A percentile compares a stretch with the other conserved stretches of the same genome.
phyloP scores from a whole-genome alignment of 2,888 invertebrate species.

The Lomographa bimaculata region DNA sequence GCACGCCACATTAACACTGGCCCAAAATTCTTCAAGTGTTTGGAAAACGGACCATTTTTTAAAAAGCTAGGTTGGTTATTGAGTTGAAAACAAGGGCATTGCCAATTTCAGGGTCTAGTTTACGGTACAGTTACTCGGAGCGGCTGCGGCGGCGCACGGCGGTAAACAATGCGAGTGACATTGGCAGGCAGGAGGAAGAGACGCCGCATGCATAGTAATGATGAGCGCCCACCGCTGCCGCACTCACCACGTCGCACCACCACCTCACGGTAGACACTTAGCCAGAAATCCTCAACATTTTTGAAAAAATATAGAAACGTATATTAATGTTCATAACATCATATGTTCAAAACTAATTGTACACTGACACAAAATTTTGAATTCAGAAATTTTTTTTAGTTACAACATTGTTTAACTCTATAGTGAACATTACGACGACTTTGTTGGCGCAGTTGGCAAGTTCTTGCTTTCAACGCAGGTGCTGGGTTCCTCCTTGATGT shows the following conservation, averaged over 20 bases:
- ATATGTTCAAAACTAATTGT: no score
- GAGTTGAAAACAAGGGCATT: slow-evolving; percentile 69
- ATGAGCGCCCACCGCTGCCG: slow-evolving; percentile 43
- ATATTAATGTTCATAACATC: no score
- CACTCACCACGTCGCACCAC: slow-evolving; percentile 38
- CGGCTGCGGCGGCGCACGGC: slow-evolving; percentile 46
- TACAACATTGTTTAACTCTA: no score
- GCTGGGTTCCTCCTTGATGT: no score
- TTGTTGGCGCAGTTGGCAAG: no score
- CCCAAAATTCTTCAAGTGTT: slow-evolving; percentile 7
- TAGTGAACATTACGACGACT: no score
- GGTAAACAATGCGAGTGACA: slow-evolving; percentile 75
- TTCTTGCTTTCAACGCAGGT: no score
- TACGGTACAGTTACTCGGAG: slow-evolving; percentile 73
- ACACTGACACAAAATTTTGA: no score
- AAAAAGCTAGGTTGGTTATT: slow-evolving; percentile 52
- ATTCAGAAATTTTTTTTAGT: no score
- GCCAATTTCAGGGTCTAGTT: slow-evolving; percentile 81
- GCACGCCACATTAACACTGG: slow-evolving; percentile 10
- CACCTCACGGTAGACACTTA: slow-evolving; percentile 22
- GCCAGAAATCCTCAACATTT: slow-evolving; percentile 28
- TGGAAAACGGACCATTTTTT: slow-evolving; percentile 27
- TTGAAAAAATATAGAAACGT: slow-evolving; percentile 7
- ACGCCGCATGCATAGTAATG: slow-evolving; percentile 72
- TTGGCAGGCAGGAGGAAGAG: slow-evolving; percentile 79